Percentiles rank a stretch among this genome's conserved stretches.
These are phyloP conservation scores for Yoshiicerus persimilis DNA, from an alignment of 1,140 invertebrate genomes.

Conservation along the genomic window DNA sequence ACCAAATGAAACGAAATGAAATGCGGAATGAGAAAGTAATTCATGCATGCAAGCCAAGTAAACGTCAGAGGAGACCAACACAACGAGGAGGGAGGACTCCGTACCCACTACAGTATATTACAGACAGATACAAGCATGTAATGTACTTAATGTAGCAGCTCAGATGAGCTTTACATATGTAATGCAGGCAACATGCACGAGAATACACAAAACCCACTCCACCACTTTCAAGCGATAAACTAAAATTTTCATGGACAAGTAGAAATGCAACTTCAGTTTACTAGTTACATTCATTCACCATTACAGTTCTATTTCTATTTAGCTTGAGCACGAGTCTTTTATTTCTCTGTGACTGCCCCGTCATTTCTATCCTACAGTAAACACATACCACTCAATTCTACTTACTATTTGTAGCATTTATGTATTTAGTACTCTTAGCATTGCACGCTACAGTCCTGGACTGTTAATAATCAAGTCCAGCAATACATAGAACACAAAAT, in stretches of 20 bases:
- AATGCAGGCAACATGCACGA: neutral
- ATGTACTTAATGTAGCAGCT: neutral
- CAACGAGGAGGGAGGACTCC: neutral
- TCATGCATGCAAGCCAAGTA: neutral
- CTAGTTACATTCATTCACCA: neutral
- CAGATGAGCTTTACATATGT: neutral
- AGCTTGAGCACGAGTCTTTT: neutral
- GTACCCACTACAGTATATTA: neutral
- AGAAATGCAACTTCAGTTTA: neutral
- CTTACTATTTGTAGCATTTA: too few relatives aligned
- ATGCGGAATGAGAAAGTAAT: constrained; percentile 13
- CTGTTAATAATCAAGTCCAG: neutral
- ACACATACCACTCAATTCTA: neutral
- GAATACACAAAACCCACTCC: neutral
- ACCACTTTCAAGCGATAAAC: neutral
- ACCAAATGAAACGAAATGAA: constrained; percentile 17
- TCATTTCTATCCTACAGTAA: neutral
- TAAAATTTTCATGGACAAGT: constrained; percentile 1
- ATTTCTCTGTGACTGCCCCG: neutral
- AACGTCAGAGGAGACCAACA: neutral
- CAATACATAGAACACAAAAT: neutral
- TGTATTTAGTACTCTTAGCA: too few relatives aligned
- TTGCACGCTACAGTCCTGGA: too few relatives aligned
- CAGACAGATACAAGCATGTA: neutral
- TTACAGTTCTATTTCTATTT: neutral